Evolutionary conservation across 23 tunicate species (phyloP).

Genomic region (Clavelina lepadiformis): DNA sequence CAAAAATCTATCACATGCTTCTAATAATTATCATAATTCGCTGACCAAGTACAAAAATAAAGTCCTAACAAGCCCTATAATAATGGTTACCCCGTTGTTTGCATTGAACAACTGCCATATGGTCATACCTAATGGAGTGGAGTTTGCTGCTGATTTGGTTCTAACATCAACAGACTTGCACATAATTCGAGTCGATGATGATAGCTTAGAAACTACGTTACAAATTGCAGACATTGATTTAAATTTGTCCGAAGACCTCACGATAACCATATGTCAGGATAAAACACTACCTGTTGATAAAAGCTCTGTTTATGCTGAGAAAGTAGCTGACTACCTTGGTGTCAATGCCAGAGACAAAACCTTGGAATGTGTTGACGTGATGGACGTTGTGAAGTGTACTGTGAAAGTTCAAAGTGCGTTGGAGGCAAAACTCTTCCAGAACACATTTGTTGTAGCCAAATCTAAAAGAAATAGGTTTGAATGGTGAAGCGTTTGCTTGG

Average conservation of each 20-base stretch:
- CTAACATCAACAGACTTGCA: conserved; percentile 13
- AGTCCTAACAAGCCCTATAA: too few relatives aligned
- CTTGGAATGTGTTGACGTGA: background rate
- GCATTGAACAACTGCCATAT: conserved; percentile 15
- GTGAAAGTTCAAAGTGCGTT: conserved; percentile 4
- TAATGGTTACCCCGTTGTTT: conserved; percentile 8
- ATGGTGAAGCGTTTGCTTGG: conserved; percentile 25
- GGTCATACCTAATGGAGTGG: conserved; percentile 17
- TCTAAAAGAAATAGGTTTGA: conserved; percentile 20
- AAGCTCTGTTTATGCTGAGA: conserved; percentile 24
- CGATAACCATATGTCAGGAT: background rate
- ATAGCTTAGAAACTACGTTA: conserved; percentile 24
- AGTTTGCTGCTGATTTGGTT: conserved; percentile 17
- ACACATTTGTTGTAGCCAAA: conserved; percentile 13
- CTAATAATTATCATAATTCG: conserved; percentile 29
- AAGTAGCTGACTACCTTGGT: conserved; percentile 61
- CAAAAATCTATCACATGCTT: conserved; percentile 11
- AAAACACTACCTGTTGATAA: background rate
- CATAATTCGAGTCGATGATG: conserved; percentile 43
- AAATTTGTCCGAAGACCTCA: background rate
- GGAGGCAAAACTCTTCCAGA: conserved; percentile 20
- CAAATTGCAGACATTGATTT: conserved; percentile 35
- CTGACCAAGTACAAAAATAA: conserved; percentile 21
- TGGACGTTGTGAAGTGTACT: conserved; percentile 27
- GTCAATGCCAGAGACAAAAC: background rate